A percentile compares a stretch with the other conserved stretches of the same genome.
These are phyloP conservation scores for Clinocottus analis DNA, from an alignment of 2,113 vertebrate species.

Conservation along the genomic window DNA sequence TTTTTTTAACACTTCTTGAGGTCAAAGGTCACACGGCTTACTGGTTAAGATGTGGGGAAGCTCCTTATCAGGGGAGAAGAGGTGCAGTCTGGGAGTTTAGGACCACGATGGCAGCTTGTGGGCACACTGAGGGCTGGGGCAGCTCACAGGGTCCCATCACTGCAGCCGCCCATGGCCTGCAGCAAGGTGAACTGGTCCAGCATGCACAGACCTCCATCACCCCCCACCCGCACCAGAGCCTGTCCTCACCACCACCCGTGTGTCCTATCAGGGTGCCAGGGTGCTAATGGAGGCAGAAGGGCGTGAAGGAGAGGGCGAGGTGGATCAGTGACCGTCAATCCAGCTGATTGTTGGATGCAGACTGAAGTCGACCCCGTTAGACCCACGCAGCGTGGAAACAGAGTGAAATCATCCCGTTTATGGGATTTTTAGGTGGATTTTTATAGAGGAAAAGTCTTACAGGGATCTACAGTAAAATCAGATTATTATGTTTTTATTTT, in stretches of 20 bases:
- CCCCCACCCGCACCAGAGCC: conserved; percentile 20
- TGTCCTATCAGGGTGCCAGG: conserved; percentile 58
- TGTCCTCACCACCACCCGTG: conserved; percentile 49
- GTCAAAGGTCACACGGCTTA: conserved; percentile 53
- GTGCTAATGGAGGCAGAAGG: conserved; percentile 87
- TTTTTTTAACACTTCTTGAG: not conserved
- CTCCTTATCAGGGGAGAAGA: conserved; percentile 47
- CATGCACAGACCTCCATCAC: not conserved
- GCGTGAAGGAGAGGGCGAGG: conserved; percentile 85
- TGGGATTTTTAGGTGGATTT: not conserved
- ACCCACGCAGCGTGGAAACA: not conserved
- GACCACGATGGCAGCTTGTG: conserved; percentile 62
- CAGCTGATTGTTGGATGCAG: conserved; percentile 26
- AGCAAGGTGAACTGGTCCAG: conserved; percentile 82
- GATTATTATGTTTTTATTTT: not conserved
- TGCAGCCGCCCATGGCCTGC: conserved; percentile 74
- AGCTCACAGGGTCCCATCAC: conserved; percentile 52
- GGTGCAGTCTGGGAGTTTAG: conserved; percentile 55
- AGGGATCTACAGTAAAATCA: not conserved
- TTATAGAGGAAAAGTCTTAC: not conserved
- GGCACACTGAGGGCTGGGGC: conserved; percentile 52
- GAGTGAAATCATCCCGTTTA: not conserved
- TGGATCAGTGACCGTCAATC: conserved; percentile 68
- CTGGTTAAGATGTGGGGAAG: conserved; percentile 53
- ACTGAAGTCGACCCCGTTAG: conserved; percentile 13